Evolutionary conservation across 1,140 invertebrate species (phyloP).

Genomic region (Drosophila sechellia): DNA sequence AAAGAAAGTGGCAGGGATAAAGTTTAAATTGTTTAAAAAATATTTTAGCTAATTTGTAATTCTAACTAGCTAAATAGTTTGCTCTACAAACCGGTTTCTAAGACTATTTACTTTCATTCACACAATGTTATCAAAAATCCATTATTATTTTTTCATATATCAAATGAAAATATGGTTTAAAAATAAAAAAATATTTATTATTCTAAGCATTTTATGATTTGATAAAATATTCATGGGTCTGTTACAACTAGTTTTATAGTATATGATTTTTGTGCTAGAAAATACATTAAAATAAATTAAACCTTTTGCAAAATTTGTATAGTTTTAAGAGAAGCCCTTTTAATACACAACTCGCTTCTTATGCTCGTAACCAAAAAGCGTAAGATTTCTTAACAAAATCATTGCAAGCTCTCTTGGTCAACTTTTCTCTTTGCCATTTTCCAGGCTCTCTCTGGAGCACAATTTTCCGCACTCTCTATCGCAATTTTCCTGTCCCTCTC

Average conservation of each 20-base stretch:
- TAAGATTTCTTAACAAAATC: neutral
- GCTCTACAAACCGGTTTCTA: neutral
- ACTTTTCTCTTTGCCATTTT: conserved; percentile 35
- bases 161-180: too few relatives aligned
- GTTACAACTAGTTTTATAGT: too few relatives aligned
- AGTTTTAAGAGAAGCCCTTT: neutral
- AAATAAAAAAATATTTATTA: too few relatives aligned
- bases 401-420: conserved; percentile 6
- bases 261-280: too few relatives aligned
- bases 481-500: conserved; percentile 8
- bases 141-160: too few relatives aligned
- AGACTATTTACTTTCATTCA: neutral
- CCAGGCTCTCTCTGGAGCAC: conserved; percentile 6
- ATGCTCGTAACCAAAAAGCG: neutral
- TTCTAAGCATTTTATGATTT: too few relatives aligned
- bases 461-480: conserved; percentile 10
- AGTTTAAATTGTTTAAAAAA: neutral
- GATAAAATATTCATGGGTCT: too few relatives aligned
- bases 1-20: neutral
- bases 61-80: neutral
- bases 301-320: neutral
- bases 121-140: neutral
- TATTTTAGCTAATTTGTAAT: neutral
- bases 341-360: neutral
- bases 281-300: neutral